These are phyloP conservation scores for Marmota flaviventris DNA, from an alignment of 2,113 vertebrate species.

Conservation along the genomic window DNA sequence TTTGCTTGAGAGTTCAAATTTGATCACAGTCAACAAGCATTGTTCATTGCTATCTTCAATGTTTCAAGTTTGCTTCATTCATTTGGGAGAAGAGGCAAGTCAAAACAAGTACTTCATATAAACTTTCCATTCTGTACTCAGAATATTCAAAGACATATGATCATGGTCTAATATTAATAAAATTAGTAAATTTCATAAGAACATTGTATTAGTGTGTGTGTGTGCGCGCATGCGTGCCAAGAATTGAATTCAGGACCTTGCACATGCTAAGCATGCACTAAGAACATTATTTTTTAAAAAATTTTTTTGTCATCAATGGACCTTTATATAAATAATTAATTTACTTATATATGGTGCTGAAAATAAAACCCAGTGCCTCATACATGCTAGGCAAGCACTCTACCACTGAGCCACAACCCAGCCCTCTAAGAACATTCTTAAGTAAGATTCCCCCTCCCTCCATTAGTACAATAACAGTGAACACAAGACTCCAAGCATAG, in stretches of 20 bases:
- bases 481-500: not conserved
- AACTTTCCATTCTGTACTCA: not conserved
- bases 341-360: no score
- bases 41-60: not conserved
- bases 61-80: not conserved
- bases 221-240: not conserved
- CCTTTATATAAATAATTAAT: no score
- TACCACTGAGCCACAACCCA: no score
- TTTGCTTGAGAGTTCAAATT: not conserved
- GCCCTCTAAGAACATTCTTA: not conserved
- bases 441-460: rapidly evolving
- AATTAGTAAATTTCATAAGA: not conserved
- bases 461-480: not conserved
- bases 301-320: no score
- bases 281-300: not conserved
- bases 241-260: not conserved
- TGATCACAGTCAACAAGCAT: not conserved
- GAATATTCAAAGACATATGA: not conserved
- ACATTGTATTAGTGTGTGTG: not conserved
- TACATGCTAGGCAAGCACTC: no score
- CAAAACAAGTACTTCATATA: not conserved
- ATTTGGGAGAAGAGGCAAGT: not conserved
- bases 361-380: no score
- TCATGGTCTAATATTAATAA: not conserved
- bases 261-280: not conserved